A percentile compares a stretch with the other conserved stretches of the same genome.
These are phyloP conservation scores for Isoperla grammatica DNA, from an alignment of 2,888 invertebrate genomes.

Conservation along the genomic window DNA sequence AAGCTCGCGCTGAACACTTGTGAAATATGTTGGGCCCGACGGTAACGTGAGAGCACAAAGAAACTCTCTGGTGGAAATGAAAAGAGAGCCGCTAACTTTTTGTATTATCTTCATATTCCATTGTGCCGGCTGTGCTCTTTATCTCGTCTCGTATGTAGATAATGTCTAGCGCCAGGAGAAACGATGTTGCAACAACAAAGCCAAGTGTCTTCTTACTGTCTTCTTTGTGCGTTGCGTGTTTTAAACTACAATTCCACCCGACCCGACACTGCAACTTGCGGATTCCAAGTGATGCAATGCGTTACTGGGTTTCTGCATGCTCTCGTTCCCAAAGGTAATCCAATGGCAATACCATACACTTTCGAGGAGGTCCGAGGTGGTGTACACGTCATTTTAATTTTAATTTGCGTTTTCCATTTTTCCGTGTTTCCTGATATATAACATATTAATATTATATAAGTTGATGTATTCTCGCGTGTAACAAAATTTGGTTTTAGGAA, in stretches of 20 bases:
- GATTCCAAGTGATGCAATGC: not conserved
- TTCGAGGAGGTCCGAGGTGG: too few relatives aligned
- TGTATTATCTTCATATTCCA: constrained; percentile 21
- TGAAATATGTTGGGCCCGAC: constrained; percentile 7
- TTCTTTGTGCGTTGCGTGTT: constrained; percentile 18
- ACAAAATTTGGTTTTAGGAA: too few relatives aligned
- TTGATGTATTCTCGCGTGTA: too few relatives aligned
- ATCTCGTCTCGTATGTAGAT: constrained; percentile 18
- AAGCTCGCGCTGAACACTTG: constrained; percentile 8
- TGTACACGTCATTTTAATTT: too few relatives aligned
- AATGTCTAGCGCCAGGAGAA: constrained; percentile 4
- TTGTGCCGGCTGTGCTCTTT: constrained; percentile 20
- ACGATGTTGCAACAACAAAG: constrained; percentile 19
- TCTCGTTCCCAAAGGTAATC: too few relatives aligned
- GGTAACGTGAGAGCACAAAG: constrained; percentile 25
- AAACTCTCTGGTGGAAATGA: constrained; percentile 26
- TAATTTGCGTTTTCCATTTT: too few relatives aligned
- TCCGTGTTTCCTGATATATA: too few relatives aligned
- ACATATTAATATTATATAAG: too few relatives aligned
- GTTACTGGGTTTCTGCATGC: too few relatives aligned
- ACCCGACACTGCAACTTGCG: not conserved
- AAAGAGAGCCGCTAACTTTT: not conserved
- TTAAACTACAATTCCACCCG: not conserved
- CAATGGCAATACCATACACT: too few relatives aligned
- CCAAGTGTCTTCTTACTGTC: constrained; percentile 8